Evolutionary conservation across 2,888 invertebrate genomes (phyloP).

Genomic region (Prionchulus punctatus): DNA sequence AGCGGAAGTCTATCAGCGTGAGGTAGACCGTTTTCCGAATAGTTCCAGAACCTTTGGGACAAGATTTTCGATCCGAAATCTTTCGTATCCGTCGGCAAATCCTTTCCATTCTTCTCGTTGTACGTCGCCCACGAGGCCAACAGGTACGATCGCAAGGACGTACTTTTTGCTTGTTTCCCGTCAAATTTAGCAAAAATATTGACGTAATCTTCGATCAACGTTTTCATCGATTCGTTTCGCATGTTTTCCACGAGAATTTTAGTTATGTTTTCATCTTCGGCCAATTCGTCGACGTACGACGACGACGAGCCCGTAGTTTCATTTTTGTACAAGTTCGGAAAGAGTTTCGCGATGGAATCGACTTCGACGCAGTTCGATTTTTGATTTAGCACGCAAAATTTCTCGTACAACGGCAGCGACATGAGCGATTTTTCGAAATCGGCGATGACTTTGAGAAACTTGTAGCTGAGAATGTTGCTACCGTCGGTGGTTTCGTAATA

Average conservation of each 20-base stretch:
- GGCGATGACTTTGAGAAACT: constrained; percentile 3
- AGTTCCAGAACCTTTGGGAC: neutral
- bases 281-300: neutral
- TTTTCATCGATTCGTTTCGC: neutral
- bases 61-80: constrained; percentile 5
- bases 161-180: neutral
- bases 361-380: neutral
- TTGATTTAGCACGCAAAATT: constrained; percentile 7
- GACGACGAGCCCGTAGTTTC: too few species aligned
- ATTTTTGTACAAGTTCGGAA: neutral
- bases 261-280: neutral
- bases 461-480: constrained; percentile 7
- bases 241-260: neutral
- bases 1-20: neutral
- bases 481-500: constrained; percentile 7
- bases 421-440: constrained; percentile 9
- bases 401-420: neutral
- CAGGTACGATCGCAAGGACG: neutral
- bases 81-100: constrained; percentile 9
- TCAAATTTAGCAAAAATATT: neutral
- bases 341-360: neutral
- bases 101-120: neutral
- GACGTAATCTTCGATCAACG: neutral
- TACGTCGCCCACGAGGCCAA: neutral
- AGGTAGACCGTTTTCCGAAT: neutral